Percentiles rank a stretch among this genome's conserved stretches.
Conservation (phyloP, 2,113 vertebrate genomes). For the Mirounga angustirostris region DNA sequence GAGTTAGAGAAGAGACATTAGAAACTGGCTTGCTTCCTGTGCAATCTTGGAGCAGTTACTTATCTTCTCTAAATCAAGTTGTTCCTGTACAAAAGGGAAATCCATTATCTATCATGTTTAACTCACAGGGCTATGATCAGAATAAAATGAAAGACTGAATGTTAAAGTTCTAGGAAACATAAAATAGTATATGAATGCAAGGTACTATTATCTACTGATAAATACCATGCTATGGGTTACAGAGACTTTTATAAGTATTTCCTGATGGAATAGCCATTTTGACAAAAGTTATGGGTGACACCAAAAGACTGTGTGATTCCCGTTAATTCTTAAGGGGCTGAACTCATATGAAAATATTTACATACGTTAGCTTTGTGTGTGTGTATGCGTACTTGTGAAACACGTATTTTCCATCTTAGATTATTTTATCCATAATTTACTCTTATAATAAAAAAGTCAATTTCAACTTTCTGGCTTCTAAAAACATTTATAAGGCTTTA, state of each 20-base stretch:
- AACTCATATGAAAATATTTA: slow-evolving; percentile 39
- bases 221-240: neutral
- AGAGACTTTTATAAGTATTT: neutral
- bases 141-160: neutral
- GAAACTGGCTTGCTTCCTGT: neutral
- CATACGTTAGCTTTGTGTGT: neutral
- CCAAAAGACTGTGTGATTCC: neutral
- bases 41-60: neutral
- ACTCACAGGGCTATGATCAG: neutral
- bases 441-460: neutral
- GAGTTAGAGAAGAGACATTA: neutral
- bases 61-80: neutral
- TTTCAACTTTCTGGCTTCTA: neutral
- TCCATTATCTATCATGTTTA: neutral
- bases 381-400: neutral
- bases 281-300: neutral
- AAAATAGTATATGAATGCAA: neutral
- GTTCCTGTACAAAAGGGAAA: neutral
- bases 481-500: neutral
- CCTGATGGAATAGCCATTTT: neutral
- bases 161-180: neutral
- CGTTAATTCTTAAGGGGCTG: neutral
- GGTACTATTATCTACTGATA: neutral
- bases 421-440: neutral
- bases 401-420: neutral